These are phyloP conservation scores for Ferrisia virgata DNA, from an alignment of 2,888 invertebrate genomes.

Conservation along the genomic window DNA sequence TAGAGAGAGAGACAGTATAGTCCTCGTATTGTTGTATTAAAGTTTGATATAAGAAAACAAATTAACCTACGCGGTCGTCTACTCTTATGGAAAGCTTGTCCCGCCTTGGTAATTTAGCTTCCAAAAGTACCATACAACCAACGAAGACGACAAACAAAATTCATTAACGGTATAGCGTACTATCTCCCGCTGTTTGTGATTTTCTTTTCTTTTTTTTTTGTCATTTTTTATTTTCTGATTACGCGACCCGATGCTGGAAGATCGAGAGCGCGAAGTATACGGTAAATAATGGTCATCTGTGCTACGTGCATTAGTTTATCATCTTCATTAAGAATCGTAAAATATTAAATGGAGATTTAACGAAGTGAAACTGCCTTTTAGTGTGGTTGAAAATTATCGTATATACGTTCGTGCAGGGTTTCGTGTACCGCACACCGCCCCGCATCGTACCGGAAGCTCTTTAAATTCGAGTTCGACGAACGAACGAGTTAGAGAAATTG, in stretches of 20 bases:
- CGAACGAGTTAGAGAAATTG: too few relatives aligned
- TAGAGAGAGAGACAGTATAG: too few relatives aligned
- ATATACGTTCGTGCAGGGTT: too few relatives aligned
- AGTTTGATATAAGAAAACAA: too few relatives aligned
- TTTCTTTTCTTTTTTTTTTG: background rate
- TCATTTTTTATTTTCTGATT: background rate
- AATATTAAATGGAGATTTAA: conserved; percentile 9
- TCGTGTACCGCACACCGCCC: background rate
- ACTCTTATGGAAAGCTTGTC: too few relatives aligned
- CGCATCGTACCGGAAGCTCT: background rate
- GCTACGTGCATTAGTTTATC: conserved; percentile 5
- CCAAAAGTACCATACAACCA: background rate
- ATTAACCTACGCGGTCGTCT: too few relatives aligned
- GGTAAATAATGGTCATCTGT: background rate
- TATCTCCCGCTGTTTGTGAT: background rate
- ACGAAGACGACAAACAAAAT: background rate
- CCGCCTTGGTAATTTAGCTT: too few relatives aligned
- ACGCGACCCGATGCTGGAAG: background rate
- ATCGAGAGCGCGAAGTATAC: background rate
- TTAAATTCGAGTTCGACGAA: background rate
- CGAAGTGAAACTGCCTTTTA: background rate
- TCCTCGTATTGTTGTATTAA: too few relatives aligned
- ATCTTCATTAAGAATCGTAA: conserved; percentile 6
- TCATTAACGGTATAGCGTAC: background rate
- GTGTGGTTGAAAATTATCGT: background rate